Percentiles rank a stretch among this genome's conserved stretches.
Conservation (phyloP, 2,888 invertebrate genomes). For the Caenorhabditis parvicauda region DNA sequence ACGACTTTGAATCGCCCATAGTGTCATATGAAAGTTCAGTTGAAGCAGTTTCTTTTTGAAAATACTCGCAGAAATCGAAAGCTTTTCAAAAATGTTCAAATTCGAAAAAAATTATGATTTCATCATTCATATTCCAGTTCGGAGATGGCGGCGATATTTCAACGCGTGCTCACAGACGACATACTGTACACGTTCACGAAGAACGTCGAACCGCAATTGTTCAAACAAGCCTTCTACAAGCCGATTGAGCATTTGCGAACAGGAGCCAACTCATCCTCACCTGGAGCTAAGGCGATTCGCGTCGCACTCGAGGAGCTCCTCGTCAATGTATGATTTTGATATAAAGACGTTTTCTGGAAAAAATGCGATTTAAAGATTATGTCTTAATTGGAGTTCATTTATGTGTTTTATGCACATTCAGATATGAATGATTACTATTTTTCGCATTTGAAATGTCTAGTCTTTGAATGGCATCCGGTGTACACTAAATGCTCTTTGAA, state of each 20-base stretch:
- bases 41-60: too few relatives aligned
- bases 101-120: background rate
- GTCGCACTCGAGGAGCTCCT: conserved; percentile 4
- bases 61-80: too few relatives aligned
- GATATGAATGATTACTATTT: too few relatives aligned
- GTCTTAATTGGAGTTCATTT: too few relatives aligned
- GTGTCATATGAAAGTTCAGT: too few relatives aligned
- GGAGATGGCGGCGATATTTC: conserved; percentile 19
- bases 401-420: too few relatives aligned
- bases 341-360: background rate
- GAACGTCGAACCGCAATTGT: conserved; percentile 32
- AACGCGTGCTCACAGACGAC: conserved; percentile 17
- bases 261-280: conserved; percentile 11
- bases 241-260: conserved; percentile 10
- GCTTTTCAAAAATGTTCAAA: too few relatives aligned
- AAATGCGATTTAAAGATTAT: too few relatives aligned
- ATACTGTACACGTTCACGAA: conserved; percentile 26
- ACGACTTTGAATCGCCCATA: too few relatives aligned
- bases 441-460: too few relatives aligned
- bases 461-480: too few relatives aligned
- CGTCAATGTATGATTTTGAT: conserved; percentile 2
- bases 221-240: conserved; percentile 39
- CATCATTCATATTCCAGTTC: conserved; percentile 10
- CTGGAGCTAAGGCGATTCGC: conserved; percentile 11
- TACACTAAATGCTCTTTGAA: too few relatives aligned